Percentiles rank a stretch among this genome's conserved stretches.
Conservation (phyloP, 1,140 invertebrate species). For the Eurosta solidaginis region DNA sequence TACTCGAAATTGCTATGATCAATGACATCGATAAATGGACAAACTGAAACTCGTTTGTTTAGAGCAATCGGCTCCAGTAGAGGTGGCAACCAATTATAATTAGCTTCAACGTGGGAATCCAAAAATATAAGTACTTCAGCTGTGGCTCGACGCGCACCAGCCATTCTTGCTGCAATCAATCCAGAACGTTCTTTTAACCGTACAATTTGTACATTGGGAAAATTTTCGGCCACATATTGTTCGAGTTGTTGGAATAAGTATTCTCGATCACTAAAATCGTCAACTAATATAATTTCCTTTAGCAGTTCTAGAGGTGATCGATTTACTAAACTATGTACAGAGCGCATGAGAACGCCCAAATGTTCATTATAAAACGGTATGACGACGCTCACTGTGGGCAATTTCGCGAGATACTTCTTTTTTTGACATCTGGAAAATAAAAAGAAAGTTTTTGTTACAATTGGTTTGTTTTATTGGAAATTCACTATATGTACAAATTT, state of each 20-base stretch:
- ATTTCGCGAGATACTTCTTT: conserved; percentile 74
- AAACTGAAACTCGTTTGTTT: conserved; percentile 87
- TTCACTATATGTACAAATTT: not conserved
- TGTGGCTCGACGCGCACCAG: conserved; percentile 81
- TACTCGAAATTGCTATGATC: conserved; percentile 93
- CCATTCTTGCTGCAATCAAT: conserved; percentile 83
- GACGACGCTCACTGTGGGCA: conserved; percentile 84
- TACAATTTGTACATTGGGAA: conserved; percentile 75
- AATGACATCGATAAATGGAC: conserved; percentile 96
- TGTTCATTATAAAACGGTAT: conserved; percentile 96
- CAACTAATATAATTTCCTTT: conserved; percentile 91
- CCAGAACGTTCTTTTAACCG: conserved; percentile 77
- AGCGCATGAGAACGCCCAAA: conserved; percentile 84
- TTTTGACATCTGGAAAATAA: conserved; percentile 67
- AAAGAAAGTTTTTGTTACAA: not conserved
- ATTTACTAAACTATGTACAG: conserved; percentile 81
- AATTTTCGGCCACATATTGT: conserved; percentile 72
- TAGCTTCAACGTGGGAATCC: conserved; percentile 94
- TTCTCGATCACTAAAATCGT: conserved; percentile 84
- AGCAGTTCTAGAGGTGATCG: conserved; percentile 81
- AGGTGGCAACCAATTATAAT: conserved; percentile 94
- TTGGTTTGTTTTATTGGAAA: not conserved
- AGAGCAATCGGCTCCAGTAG: conserved; percentile 87
- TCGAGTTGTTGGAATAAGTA: conserved; percentile 67
- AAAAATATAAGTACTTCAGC: conserved; percentile 89